phyloP scores from a whole-genome alignment of 2,888 invertebrate species.

The Cosmopolites sordidus region DNA sequence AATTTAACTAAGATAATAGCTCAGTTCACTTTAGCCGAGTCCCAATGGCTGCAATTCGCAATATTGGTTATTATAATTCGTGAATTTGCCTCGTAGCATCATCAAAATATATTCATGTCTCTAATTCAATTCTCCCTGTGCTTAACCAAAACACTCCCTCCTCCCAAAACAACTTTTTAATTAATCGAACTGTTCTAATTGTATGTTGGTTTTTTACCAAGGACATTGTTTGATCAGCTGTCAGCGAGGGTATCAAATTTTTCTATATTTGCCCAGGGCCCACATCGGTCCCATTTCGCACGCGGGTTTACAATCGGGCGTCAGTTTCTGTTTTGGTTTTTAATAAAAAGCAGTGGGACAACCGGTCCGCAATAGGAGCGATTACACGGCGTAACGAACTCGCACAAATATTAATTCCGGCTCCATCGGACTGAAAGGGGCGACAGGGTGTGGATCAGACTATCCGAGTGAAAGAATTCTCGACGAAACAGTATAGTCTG shows the following conservation, averaged over 20 bases:
- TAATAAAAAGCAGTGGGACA: not conserved
- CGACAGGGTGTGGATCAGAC: not conserved
- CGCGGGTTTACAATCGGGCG: not conserved
- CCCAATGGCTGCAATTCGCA: too few relatives aligned
- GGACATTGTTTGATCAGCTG: constrained; percentile 1
- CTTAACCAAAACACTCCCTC: not conserved
- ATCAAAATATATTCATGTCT: too few relatives aligned
- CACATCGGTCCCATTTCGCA: not conserved
- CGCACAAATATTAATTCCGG: not conserved
- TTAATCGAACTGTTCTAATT: not conserved
- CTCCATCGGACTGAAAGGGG: not conserved
- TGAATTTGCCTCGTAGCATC: too few relatives aligned
- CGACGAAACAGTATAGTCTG: not conserved
- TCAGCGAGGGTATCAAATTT: not conserved
- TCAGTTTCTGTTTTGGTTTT: not conserved
- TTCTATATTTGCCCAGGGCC: not conserved
- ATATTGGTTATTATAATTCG: too few relatives aligned
- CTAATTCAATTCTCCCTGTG: not conserved
- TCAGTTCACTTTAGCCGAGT: too few relatives aligned
- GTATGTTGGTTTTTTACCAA: not conserved
- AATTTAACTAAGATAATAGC: too few relatives aligned
- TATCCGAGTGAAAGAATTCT: not conserved
- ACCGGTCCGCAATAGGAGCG: not conserved
- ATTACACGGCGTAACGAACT: not conserved
- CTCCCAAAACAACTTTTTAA: not conserved